Conservation (phyloP, 2,797 vertebrate genomes). For the Antrozous pallidus region DNA sequence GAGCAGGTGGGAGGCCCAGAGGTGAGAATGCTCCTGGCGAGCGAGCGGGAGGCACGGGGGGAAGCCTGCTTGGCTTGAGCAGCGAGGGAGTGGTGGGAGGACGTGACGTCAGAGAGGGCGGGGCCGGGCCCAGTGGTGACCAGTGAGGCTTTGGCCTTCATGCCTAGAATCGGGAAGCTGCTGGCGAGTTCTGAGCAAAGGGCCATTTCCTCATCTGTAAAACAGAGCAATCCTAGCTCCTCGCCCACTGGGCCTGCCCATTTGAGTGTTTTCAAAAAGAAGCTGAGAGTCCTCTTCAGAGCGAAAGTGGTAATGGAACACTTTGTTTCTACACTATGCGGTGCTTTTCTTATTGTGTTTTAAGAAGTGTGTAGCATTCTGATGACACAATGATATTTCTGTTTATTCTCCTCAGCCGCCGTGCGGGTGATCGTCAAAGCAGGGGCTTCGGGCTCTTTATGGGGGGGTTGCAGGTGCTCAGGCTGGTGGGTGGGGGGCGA, state of each 20-base stretch:
- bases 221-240: accelerated
- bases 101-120: accelerated
- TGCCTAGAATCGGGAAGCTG: background rate
- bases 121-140: background rate
- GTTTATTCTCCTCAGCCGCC: background rate
- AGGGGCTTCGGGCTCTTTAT: background rate
- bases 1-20: background rate
- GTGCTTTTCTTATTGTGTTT: background rate
- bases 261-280: background rate
- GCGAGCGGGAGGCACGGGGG: background rate
- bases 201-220: background rate
- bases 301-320: background rate
- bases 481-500: background rate
- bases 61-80: background rate
- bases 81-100: background rate
- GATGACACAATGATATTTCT: background rate
- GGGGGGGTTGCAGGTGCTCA: background rate
- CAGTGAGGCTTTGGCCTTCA: accelerated
- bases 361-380: background rate
- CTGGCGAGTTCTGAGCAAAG: background rate
- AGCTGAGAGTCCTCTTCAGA: background rate
- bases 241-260: background rate
- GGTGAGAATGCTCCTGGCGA: background rate
- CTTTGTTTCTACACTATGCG: background rate
- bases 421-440: background rate